Percentiles rank a stretch among this genome's conserved stretches.
Evolutionary conservation across 2,113 vertebrate species (phyloP).

Genomic region (Phrynosoma blainvillii): DNA sequence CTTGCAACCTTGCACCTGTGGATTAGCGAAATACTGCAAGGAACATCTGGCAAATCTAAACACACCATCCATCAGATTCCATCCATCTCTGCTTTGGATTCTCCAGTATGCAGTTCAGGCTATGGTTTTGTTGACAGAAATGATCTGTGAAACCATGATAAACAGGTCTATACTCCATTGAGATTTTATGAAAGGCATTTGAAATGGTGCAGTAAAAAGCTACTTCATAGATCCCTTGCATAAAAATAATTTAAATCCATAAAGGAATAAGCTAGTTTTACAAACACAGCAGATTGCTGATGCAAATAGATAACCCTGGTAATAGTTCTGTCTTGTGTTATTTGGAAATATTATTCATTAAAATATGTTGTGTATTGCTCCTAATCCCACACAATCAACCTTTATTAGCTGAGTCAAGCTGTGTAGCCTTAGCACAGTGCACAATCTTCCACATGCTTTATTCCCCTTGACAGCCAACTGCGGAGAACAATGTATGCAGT

Average conservation of each 20-base stretch:
- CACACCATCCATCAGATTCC: background rate
- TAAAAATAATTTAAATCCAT: conserved; percentile 16
- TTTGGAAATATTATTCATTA: conserved; percentile 52
- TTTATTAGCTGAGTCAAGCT: conserved; percentile 56
- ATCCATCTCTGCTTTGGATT: background rate
- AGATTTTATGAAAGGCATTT: background rate
- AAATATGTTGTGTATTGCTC: conserved; percentile 43
- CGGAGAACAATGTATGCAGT: conserved; percentile 34
- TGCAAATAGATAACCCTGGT: conserved; percentile 42
- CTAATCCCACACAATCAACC: conserved; percentile 27
- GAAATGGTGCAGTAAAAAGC: background rate
- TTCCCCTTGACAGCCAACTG: conserved; percentile 26
- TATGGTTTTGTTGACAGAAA: background rate
- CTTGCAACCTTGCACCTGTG: no score
- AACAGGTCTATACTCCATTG: background rate
- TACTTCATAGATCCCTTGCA: background rate
- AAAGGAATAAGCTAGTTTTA: background rate
- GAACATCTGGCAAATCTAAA: background rate
- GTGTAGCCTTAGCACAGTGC: conserved; percentile 26
- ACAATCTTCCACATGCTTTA: conserved; percentile 40
- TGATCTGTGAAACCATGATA: background rate
- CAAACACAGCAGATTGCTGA: conserved; percentile 46
- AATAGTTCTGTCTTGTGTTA: conserved; percentile 28
- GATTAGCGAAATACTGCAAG: background rate
- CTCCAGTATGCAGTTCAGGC: background rate